Base-by-base conservation (phyloP, 2,797 vertebrate species). In the Lerista edwardsae region DNA sequence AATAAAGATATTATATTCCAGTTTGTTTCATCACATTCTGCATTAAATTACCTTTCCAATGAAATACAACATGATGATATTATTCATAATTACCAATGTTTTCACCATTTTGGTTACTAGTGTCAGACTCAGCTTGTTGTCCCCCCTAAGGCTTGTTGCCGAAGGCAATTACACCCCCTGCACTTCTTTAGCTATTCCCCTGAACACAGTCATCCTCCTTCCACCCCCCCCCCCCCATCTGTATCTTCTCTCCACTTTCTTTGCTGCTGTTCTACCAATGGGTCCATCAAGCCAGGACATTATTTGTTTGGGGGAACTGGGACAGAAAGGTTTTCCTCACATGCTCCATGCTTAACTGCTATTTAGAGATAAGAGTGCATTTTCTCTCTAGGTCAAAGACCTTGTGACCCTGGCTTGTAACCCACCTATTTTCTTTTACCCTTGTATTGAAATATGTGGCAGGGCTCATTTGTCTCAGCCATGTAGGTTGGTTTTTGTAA, bases 401-500 rank as follows among this genome's bases (percentile, higher is more conserved):
- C 17, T 79, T 64, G 65, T 55, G 75, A 79, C 41, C 75, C 34
- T 55, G n/a, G 29, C 27, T 55, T 57, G 29, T 84, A 75, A 71
- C 74, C 75, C 59, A n/a, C 34, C 57, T 12, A 21, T 47, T 51
- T 65, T 75, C 44, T 47, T 44, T 62, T 25, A 31, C 27, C 25
- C 31, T 73, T 72, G 39, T 64, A 75, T 72, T 84, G 75, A 84
- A 79, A 72, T 72, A 72, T 51, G 57, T 79, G 75, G 67, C 67
- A 72, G 72, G 76, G 83, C 57, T 79, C 67, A 84, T 84, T 84
- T 84, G 31, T 39, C 64, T 84, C 68, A 79, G 68, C 57, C 41
- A 72, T 84, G 75, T 72, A 72, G 67, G 75, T 64, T 84, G 79
- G 67, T 72, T 84, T 44, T 64, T 79, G 68, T 73, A 84, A 84